Evolutionary conservation across 1,140 invertebrate genomes (phyloP).

Genomic region (Lutraria rhynchaena): DNA sequence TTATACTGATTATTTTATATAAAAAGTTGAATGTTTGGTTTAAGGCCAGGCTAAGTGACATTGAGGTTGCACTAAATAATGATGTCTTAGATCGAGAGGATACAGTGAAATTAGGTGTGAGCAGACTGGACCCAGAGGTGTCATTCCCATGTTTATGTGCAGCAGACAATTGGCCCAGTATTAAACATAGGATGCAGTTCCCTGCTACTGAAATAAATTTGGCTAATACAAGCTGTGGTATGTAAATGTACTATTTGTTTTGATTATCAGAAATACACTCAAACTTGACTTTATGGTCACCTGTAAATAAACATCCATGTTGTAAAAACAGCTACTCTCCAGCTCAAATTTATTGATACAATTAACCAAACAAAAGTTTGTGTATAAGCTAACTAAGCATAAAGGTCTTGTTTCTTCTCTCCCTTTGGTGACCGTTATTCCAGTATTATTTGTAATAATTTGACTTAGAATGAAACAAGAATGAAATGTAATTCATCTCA

Average conservation of each 20-base stretch:
- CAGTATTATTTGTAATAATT: too few relatives aligned
- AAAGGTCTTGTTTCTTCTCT: too few relatives aligned
- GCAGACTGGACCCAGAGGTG: not conserved
- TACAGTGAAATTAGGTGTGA: slow-evolving; percentile 9
- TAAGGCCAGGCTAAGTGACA: not conserved
- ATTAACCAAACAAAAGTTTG: too few relatives aligned
- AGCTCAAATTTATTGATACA: not conserved
- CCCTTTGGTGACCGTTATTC: too few relatives aligned
- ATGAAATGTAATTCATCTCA: not conserved
- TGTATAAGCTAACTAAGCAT: too few relatives aligned
- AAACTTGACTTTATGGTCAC: not conserved
- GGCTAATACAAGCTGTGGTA: not conserved
- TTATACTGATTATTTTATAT: not conserved
- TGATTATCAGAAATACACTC: not conserved
- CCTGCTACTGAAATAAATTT: slow-evolving; percentile 21
- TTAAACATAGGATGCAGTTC: slow-evolving; percentile 16
- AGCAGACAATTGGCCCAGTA: slow-evolving; percentile 9
- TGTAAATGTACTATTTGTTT: not conserved
- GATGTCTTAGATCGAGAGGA: not conserved
- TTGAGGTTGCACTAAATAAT: slow-evolving; percentile 19
- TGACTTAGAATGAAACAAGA: too few relatives aligned
- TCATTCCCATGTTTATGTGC: slow-evolving; percentile 14
- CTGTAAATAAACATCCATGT: not conserved
- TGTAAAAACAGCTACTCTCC: not conserved
- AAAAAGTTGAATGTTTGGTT: not conserved